Base-by-base conservation (phyloP, 2,797 vertebrate genomes). In the Dallia pectoralis region DNA sequence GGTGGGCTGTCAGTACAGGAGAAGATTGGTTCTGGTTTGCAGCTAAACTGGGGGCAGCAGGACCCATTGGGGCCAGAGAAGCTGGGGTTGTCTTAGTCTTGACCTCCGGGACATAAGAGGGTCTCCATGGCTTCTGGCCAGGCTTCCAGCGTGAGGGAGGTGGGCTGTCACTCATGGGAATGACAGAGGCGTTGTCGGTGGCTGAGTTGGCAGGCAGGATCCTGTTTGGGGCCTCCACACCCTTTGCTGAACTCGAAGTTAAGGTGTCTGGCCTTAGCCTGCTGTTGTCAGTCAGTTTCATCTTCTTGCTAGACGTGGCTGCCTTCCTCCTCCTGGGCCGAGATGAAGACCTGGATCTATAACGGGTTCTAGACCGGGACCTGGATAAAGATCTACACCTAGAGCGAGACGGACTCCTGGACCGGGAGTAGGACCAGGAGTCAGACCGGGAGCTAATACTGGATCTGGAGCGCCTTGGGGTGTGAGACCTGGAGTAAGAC, bases 141-240 rank as follows among this genome's bases (percentile, higher is more conserved):
- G 98, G 98, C 81, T 99, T 99, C 98, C 98, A 99, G 68, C 97
- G 91, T 0, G 98, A 99, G 19, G 98, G 98, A 0, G 98, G 97
- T 2, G 98, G 98, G 29, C 98, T 99, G 70, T 99, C 98, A 33
- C 98, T 99, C 67, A 99, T 77, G 0, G 97, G 96, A 77, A 99
- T 95, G 25, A 96, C 95, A 4, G 96, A 92, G 67, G 94, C 92
- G 77, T 11, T 94, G 77, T 98, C 96, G 4, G 94, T 85, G 63
- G 92, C 86, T 1, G 92, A 87, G 9, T 76, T 72, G 19, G 87
- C 70, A 0, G 92, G 88, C 1, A 91, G 79, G 0, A 91, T 33
- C 29, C 78, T 19, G 4, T 49, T 74, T 86, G 92, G 92, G 53
- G 65, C 65, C 80, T 96, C 82, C 90, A 83, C 89, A 66, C 77